Conservation (phyloP, 2,113 vertebrate species). For the Coturnix japonica region DNA sequence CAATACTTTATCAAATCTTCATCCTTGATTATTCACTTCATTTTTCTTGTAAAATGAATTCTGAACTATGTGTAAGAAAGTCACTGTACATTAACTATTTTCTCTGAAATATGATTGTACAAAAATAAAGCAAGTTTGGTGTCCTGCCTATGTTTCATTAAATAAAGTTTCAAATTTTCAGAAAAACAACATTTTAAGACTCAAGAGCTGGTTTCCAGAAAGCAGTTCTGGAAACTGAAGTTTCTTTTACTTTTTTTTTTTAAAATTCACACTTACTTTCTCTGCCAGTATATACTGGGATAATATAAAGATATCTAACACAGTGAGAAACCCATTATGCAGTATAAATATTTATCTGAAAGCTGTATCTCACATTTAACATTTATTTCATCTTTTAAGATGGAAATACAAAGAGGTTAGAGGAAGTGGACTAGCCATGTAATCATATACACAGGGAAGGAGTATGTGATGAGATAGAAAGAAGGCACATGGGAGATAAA, state of each 20-base stretch:
- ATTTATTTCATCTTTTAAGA: not conserved
- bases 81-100: constrained; percentile 16
- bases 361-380: not conserved
- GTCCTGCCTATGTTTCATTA: constrained; percentile 40
- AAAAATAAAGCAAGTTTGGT: constrained; percentile 27
- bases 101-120: constrained; percentile 9
- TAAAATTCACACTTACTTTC: not conserved
- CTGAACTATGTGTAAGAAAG: constrained; percentile 14
- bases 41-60: constrained; percentile 10
- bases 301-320: not conserved
- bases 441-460: not conserved
- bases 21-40: not conserved
- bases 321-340: not conserved
- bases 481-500: not conserved
- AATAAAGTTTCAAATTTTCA: constrained; percentile 61
- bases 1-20: constrained; percentile 18
- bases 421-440: not conserved
- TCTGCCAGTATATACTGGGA: not conserved
- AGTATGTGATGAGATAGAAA: not conserved
- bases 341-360: not conserved
- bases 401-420: not conserved
- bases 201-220: constrained; percentile 20
- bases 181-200: constrained; percentile 48
- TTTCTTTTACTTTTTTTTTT: not conserved
- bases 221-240: not conserved